These are phyloP conservation scores for Delphinapterus leucas DNA, from an alignment of 2,113 vertebrate genomes.

Conservation along the genomic window DNA sequence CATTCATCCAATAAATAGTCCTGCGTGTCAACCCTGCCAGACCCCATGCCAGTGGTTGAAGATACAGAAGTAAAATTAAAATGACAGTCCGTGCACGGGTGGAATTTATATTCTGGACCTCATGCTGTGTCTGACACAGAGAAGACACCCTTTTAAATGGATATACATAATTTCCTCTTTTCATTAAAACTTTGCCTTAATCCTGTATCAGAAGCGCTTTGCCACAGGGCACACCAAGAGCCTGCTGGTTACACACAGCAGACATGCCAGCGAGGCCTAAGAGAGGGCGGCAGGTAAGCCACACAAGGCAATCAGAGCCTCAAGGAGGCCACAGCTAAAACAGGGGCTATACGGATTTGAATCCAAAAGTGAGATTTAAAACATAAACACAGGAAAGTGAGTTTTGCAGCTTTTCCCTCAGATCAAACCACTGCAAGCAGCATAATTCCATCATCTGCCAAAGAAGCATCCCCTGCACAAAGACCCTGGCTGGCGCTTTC, in stretches of 20 bases:
- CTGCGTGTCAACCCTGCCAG: background rate
- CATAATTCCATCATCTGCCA: background rate
- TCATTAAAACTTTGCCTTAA: background rate
- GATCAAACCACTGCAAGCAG: background rate
- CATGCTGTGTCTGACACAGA: background rate
- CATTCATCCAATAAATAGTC: background rate
- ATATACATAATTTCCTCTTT: background rate
- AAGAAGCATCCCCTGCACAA: background rate
- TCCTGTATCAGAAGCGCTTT: background rate
- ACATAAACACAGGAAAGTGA: background rate
- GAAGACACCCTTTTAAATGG: background rate
- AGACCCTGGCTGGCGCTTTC: background rate
- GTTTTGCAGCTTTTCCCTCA: background rate
- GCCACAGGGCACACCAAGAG: background rate
- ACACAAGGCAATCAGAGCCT: background rate
- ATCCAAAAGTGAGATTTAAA: background rate
- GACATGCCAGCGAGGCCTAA: fast-evolving
- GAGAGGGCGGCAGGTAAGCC: fast-evolving
- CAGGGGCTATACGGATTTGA: background rate
- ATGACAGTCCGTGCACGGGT: fast-evolving
- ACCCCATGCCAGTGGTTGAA: background rate
- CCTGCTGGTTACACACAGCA: background rate
- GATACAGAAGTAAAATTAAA: background rate
- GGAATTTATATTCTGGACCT: background rate
- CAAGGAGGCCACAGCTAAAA: background rate